Evolutionary conservation across 37 sponge, comb jelly and placozoan genomes (phyloP).

Genomic region (Bolinopsis microptera): DNA sequence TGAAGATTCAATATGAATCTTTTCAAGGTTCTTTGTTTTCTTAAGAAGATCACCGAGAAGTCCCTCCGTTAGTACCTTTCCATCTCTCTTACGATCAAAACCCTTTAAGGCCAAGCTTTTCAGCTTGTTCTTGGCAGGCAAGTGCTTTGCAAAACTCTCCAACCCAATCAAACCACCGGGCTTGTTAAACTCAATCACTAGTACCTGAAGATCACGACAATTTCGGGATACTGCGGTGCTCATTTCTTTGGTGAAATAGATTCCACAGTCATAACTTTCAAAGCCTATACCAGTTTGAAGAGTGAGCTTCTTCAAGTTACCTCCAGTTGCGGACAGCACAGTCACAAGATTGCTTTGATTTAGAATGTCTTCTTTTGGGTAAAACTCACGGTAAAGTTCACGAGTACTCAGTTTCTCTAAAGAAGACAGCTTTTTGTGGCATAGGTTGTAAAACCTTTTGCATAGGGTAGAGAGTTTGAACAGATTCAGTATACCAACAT

Average conservation of each 20-base stretch:
- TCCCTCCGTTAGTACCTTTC: not conserved
- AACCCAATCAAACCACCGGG: not conserved
- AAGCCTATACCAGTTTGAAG: not conserved
- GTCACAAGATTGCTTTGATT: not conserved
- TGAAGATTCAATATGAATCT: not conserved
- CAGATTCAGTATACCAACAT: not conserved
- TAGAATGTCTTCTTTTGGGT: not conserved
- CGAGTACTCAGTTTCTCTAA: not conserved
- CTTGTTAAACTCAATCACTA: not conserved
- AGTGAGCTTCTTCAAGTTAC: not conserved
- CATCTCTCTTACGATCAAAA: not conserved
- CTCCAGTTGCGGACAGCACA: not conserved
- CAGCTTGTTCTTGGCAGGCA: constrained; percentile 40
- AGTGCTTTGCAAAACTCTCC: not conserved
- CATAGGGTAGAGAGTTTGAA: not conserved
- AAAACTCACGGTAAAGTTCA: not conserved
- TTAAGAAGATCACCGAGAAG: not conserved
- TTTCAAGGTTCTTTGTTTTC: not conserved
- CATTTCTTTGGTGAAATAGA: not conserved
- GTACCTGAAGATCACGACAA: not conserved
- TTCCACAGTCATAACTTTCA: not conserved
- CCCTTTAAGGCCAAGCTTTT: not conserved
- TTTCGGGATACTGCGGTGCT: not conserved
- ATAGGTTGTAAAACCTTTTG: not conserved
- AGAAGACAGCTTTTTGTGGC: not conserved